phyloP scores from a whole-genome alignment of 2,888 invertebrate genomes.

The Dyspetes luteomarginatus region DNA sequence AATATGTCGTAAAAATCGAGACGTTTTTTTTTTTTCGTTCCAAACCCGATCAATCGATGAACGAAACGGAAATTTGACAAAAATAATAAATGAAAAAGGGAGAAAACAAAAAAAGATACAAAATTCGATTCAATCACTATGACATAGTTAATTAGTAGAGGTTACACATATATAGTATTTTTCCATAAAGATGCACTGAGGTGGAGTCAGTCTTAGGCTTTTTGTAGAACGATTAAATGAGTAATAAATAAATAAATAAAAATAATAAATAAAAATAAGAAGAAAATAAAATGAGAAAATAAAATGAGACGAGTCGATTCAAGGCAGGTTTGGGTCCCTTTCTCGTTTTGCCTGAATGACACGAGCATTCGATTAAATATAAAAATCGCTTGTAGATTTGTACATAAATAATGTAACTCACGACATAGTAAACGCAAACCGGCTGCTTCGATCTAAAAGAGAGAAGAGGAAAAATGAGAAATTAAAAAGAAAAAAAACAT shows the following conservation, averaged over 20 bases:
- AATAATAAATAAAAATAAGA: neutral
- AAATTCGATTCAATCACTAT: constrained; percentile 65
- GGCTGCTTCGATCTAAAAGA: constrained; percentile 55
- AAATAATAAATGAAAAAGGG: neutral
- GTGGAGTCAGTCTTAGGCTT: constrained; percentile 61
- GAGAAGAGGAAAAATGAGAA: neutral
- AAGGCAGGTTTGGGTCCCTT: constrained; percentile 8
- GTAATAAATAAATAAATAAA: neutral
- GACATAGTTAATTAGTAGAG: constrained; percentile 54
- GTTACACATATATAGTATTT: constrained; percentile 68
- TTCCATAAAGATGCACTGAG: constrained; percentile 66
- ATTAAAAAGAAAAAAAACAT: constrained; percentile 11
- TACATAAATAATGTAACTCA: constrained; percentile 69
- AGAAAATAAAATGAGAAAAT: neutral
- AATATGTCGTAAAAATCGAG: neutral
- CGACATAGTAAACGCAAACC: constrained; percentile 61
- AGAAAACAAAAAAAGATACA: constrained; percentile 23
- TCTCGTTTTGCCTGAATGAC: constrained; percentile 20
- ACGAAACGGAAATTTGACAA: neutral
- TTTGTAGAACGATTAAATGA: constrained; percentile 43
- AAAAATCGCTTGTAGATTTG: constrained; percentile 75
- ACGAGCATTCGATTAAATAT: constrained; percentile 62
- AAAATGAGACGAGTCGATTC: constrained; percentile 7
- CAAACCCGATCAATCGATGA: neutral
- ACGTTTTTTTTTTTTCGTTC: constrained; percentile 11